Conservation (phyloP, 2,888 invertebrate genomes). For the Campoplex capitator region DNA sequence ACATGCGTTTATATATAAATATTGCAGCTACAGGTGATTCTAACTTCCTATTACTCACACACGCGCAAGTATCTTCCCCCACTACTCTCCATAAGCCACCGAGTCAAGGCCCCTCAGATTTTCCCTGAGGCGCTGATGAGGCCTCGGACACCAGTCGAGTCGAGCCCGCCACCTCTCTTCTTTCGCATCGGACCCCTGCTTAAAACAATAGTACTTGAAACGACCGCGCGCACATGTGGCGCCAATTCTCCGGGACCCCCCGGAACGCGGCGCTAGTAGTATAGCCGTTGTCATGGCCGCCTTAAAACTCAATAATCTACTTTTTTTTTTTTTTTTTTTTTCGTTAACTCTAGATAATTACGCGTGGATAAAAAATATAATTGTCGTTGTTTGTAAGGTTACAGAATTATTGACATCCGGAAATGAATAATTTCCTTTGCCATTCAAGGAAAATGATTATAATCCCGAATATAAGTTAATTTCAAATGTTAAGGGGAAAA, state of each 20-base stretch:
- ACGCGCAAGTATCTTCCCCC: constrained; percentile 1
- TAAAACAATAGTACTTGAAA: constrained; percentile 1
- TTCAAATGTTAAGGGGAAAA: too few relatives aligned
- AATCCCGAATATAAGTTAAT: neutral
- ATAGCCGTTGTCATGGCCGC: neutral
- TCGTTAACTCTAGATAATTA: neutral
- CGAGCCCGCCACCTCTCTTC: neutral
- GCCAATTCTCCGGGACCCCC: neutral
- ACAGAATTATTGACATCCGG: neutral
- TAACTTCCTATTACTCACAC: constrained; percentile 37
- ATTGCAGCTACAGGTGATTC: neutral
- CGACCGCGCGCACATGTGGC: neutral
- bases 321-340: neutral
- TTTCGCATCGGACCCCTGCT: neutral
- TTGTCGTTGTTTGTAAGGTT: neutral
- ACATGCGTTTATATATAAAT: neutral
- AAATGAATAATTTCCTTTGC: neutral
- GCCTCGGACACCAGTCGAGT: neutral
- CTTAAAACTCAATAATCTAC: neutral
- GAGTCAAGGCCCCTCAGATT: constrained; percentile 19
- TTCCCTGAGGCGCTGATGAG: too few relatives aligned
- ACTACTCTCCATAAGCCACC: neutral
- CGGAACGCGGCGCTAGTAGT: neutral
- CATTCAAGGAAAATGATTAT: neutral
- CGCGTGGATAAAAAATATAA: neutral